Conservation (phyloP, 2,797 vertebrate genomes). For the Peromyscus eremicus region DNA sequence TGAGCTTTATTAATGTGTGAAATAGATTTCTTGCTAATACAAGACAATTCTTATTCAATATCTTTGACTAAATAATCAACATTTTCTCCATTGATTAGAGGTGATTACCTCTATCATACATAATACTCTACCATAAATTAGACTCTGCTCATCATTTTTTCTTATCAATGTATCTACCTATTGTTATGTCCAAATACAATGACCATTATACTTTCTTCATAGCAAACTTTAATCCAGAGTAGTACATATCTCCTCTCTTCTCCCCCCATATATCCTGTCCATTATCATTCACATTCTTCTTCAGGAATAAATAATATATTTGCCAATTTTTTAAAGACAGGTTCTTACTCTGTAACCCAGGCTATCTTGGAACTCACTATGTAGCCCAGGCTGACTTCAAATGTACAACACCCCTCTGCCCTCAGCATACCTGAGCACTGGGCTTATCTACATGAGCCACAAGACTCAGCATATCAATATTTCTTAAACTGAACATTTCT, state of each 20-base stretch:
- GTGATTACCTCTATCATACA: background rate
- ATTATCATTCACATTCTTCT: background rate
- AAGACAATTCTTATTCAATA: conserved; percentile 41
- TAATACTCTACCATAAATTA: conserved; percentile 49
- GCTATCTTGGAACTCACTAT: background rate
- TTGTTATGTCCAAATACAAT: background rate
- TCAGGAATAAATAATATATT: conserved; percentile 52
- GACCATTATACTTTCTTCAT: background rate
- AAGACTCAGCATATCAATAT: background rate
- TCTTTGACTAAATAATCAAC: conserved; percentile 61
- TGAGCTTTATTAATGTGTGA: conserved; percentile 48
- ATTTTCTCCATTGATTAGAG: conserved; percentile 66
- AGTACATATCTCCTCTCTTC: background rate
- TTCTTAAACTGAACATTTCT: conserved; percentile 26
- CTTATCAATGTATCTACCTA: conserved; percentile 5
- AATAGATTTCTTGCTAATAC: conserved; percentile 72
- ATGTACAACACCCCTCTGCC: background rate
- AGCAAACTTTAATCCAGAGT: background rate
- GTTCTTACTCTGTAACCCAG: background rate
- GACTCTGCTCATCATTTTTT: conserved; percentile 25
- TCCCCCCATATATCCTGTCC: background rate
- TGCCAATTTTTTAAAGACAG: background rate
- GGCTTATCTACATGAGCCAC: background rate
- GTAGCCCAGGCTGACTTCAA: background rate
- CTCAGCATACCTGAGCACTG: background rate